Percentiles rank a stretch among this genome's conserved stretches.
Evolutionary conservation across 2,888 invertebrate species (phyloP).

Genomic region (Eupithecia subumbrata): DNA sequence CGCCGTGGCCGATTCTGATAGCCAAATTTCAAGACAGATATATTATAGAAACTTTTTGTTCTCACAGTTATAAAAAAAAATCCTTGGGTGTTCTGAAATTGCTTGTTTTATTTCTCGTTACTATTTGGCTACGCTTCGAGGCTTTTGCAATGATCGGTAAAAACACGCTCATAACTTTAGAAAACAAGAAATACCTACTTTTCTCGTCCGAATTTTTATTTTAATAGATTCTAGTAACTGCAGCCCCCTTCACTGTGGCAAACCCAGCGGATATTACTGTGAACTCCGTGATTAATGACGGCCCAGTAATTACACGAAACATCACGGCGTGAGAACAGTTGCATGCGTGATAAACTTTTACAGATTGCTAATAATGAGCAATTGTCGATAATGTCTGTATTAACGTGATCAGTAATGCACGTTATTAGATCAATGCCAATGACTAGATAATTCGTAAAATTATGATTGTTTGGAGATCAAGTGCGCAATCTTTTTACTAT

Average conservation of each 20-base stretch:
- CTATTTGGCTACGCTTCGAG: too few species aligned
- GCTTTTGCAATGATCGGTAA: too few species aligned
- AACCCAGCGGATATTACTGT: conserved; percentile 56
- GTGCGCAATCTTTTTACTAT: neutral
- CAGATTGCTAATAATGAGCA: conserved; percentile 42
- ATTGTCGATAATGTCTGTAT: conserved; percentile 44
- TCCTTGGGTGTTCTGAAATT: too few species aligned
- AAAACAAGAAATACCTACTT: neutral
- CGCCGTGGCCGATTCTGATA: too few species aligned
- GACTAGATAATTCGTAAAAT: neutral
- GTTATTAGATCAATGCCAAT: conserved; percentile 28
- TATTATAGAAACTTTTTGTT: too few species aligned
- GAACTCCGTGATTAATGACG: conserved; percentile 62
- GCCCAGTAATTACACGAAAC: conserved; percentile 55
- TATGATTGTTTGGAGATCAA: conserved; percentile 1
- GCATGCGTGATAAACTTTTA: conserved; percentile 53
- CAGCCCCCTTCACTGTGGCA: conserved; percentile 8
- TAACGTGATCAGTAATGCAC: conserved; percentile 29
- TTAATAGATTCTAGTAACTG: neutral
- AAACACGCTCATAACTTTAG: too few species aligned
- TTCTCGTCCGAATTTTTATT: neutral
- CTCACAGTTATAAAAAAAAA: too few species aligned
- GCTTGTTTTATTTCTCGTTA: too few species aligned
- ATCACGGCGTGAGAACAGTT: conserved; percentile 60
- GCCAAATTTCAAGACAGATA: neutral